These are phyloP conservation scores for Chaetoderma sp. DNA, from an alignment of 2,888 invertebrate species.

Conservation along the genomic window DNA sequence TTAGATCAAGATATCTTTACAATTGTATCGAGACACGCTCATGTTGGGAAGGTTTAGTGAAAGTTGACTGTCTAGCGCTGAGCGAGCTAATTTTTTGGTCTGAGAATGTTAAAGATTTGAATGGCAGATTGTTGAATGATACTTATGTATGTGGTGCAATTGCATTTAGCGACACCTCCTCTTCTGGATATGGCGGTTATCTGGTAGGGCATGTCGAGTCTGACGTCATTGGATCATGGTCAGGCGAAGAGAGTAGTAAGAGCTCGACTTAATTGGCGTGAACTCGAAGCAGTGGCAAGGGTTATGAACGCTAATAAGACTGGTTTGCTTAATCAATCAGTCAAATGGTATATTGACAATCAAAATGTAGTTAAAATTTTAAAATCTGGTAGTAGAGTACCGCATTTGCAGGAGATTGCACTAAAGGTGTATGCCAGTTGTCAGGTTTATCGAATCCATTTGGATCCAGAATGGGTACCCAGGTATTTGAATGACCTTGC, in stretches of 20 bases:
- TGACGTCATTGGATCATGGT: too few species aligned
- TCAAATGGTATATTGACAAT: conserved; percentile 12
- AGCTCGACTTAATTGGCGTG: conserved; percentile 21
- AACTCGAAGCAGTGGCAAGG: conserved; percentile 5
- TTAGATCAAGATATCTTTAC: too few species aligned
- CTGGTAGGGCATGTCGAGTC: too few species aligned
- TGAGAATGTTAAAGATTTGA: too few species aligned
- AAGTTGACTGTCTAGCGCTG: too few species aligned
- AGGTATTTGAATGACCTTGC: neutral
- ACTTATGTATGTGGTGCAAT: too few species aligned
- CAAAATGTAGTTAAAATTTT: conserved; percentile 16
- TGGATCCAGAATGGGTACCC: neutral
- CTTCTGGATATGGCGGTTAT: too few species aligned
- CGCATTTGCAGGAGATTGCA: conserved; percentile 11
- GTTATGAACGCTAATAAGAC: neutral
- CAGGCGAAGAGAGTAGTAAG: neutral
- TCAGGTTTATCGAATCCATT: neutral
- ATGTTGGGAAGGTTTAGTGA: too few species aligned
- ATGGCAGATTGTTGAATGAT: too few species aligned
- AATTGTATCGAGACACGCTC: too few species aligned
- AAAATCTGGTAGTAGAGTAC: conserved; percentile 17
- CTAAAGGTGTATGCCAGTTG: conserved; percentile 9
- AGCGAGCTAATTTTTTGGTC: too few species aligned
- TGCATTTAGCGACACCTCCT: too few species aligned
- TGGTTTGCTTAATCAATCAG: neutral